Conservation (phyloP, 2,888 invertebrate species). For the Lumbricus terrestris region DNA sequence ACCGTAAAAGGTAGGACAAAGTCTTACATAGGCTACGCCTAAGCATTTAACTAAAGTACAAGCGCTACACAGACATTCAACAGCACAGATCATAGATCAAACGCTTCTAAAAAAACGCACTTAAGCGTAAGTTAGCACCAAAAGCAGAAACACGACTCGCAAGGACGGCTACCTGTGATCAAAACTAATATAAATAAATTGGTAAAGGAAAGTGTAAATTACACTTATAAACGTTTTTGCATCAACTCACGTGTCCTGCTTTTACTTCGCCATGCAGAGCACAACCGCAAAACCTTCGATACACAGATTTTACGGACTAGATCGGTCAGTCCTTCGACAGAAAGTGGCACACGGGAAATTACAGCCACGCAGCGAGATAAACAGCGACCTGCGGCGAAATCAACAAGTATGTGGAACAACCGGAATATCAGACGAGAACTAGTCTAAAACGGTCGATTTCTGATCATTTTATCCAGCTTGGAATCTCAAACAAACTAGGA, state of each 20-base stretch:
- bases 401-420: neutral
- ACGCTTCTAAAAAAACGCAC: neutral
- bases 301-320: neutral
- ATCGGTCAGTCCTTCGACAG: neutral
- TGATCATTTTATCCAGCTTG: too few relatives aligned
- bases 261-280: slow-evolving; percentile 3
- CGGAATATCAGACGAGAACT: neutral
- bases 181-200: neutral
- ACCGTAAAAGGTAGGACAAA: neutral
- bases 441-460: too few relatives aligned
- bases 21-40: neutral
- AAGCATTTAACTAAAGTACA: neutral
- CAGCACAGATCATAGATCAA: neutral
- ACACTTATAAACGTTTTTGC: neutral
- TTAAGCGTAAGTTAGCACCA: neutral
- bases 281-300: neutral
- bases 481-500: too few relatives aligned
- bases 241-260: neutral
- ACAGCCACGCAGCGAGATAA: neutral
- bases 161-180: neutral
- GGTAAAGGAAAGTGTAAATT: neutral
- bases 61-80: neutral
- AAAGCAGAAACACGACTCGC: neutral
- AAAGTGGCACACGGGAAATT: neutral
- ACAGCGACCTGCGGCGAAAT: neutral